phyloP scores from a whole-genome alignment of 2,797 vertebrate species.

The Cynodonichthys magdalenae region DNA sequence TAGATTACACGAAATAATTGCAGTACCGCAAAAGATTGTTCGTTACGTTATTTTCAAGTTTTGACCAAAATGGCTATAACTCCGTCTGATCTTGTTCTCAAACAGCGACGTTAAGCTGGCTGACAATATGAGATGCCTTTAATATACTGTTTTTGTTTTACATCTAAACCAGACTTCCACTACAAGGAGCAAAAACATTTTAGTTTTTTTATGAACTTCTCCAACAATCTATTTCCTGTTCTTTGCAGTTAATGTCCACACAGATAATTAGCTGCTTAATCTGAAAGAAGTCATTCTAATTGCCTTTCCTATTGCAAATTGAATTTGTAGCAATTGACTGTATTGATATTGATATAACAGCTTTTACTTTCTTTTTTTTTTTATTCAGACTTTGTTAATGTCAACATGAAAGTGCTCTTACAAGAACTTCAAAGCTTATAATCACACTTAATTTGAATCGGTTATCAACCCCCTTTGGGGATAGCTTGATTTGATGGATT shows the following conservation, averaged over 20 bases:
- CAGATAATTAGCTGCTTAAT: constrained; percentile 46
- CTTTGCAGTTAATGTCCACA: constrained; percentile 17
- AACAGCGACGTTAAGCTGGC: too few relatives aligned
- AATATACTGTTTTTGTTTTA: too few relatives aligned
- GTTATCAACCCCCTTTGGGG: constrained; percentile 71
- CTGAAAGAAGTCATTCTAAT: constrained; percentile 43
- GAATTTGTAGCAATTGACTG: constrained; percentile 56
- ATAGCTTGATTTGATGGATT: constrained; percentile 71
- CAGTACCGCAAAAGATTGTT: too few relatives aligned
- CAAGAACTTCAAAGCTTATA: constrained; percentile 68
- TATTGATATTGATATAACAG: constrained; percentile 57
- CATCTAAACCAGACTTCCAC: background rate
- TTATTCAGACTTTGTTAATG: constrained; percentile 62
- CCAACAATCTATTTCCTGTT: constrained; percentile 5
- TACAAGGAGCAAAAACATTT: too few relatives aligned
- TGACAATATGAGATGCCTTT: too few relatives aligned
- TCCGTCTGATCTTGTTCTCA: too few relatives aligned
- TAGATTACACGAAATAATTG: too few relatives aligned
- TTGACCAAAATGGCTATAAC: too few relatives aligned
- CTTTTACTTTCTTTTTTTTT: constrained; percentile 38
- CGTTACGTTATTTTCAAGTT: too few relatives aligned
- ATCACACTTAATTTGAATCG: constrained; percentile 70
- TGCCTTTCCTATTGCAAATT: constrained; percentile 51
- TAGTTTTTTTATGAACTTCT: background rate
- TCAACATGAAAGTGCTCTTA: constrained; percentile 60